Evolutionary conservation across 2,797 vertebrate species (phyloP).

Genomic region (Schizothorax lantsangensis): DNA sequence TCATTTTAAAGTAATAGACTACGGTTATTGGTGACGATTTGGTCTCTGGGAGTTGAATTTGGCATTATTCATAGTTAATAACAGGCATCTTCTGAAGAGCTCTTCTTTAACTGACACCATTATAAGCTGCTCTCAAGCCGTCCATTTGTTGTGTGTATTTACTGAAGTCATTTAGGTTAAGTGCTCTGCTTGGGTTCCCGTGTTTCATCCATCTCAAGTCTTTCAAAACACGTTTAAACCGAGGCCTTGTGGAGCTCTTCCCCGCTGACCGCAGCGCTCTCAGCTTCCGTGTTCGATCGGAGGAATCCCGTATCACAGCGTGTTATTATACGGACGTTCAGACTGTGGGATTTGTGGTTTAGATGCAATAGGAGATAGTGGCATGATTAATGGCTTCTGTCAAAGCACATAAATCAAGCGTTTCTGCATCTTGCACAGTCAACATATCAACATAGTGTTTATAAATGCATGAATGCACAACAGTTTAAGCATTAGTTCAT

Average conservation of each 20-base stretch:
- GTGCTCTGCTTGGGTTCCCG: slow-evolving; percentile 32
- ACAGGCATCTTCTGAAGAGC: background rate
- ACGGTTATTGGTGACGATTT: background rate
- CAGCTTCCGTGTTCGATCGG: background rate
- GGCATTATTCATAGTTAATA: slow-evolving; percentile 5
- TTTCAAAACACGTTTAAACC: background rate
- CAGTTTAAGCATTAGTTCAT: background rate
- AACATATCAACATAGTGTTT: slow-evolving; percentile 2
- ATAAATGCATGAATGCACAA: slow-evolving; percentile 9
- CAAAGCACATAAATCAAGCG: slow-evolving; percentile 46
- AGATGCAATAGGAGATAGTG: slow-evolving; percentile 46
- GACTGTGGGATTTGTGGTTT: slow-evolving; percentile 57
- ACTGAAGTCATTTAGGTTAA: slow-evolving; percentile 35
- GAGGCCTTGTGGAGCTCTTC: background rate
- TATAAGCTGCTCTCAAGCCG: slow-evolving; percentile 21
- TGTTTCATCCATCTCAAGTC: background rate
- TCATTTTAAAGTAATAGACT: background rate
- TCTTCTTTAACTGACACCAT: background rate
- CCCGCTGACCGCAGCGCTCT: slow-evolving; percentile 21
- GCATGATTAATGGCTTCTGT: slow-evolving; percentile 57
- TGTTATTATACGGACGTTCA: background rate
- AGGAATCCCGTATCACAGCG: slow-evolving; percentile 27
- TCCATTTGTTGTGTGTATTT: slow-evolving; percentile 30
- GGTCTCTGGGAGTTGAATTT: background rate
- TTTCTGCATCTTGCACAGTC: slow-evolving; percentile 36